Conservation (phyloP, 2,113 vertebrate species). For the Pitta sordida region DNA sequence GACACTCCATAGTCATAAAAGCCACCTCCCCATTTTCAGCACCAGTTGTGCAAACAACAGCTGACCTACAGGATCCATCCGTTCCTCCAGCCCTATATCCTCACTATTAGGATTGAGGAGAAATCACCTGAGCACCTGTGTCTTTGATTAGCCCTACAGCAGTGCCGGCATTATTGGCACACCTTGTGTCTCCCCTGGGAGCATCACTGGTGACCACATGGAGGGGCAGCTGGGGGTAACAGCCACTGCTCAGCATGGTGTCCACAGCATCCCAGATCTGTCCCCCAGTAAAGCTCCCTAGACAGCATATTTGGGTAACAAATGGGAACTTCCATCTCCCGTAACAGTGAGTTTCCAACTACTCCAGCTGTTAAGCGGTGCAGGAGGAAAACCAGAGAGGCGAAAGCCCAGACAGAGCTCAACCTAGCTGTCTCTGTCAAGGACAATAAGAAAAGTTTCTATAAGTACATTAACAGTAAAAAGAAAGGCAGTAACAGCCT, state of each 20-base stretch:
- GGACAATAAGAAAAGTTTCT: too few species aligned
- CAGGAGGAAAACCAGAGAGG: too few species aligned
- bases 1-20: background rate
- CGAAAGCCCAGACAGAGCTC: too few species aligned
- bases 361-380: too few species aligned
- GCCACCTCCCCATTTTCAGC: background rate
- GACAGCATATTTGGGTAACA: background rate
- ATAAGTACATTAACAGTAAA: too few species aligned
- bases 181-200: background rate
- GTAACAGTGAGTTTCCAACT: background rate
- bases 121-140: background rate
- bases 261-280: background rate
- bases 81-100: background rate
- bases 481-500: too few species aligned
- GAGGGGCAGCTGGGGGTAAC: background rate
- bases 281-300: background rate
- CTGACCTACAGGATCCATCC: background rate
- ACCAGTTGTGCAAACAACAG: background rate
- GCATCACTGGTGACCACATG: rapidly evolving
- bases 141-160: background rate
- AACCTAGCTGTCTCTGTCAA: too few species aligned
- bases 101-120: background rate
- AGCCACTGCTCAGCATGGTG: background rate
- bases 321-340: background rate
- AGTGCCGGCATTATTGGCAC: rapidly evolving